These are phyloP conservation scores for Aleiodes alternator DNA, from an alignment of 2,888 invertebrate genomes.

Conservation along the genomic window DNA sequence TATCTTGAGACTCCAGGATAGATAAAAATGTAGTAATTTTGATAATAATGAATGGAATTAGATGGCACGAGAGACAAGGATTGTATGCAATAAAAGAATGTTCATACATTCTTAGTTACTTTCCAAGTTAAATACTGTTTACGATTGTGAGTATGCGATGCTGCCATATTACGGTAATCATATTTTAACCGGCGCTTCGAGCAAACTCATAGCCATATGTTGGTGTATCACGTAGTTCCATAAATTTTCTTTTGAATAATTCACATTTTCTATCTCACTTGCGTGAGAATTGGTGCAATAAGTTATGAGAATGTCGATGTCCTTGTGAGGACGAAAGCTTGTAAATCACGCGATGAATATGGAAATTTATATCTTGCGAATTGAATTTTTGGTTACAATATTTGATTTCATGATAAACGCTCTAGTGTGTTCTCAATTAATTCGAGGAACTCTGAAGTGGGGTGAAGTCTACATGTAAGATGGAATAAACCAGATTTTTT, in stretches of 20 bases:
- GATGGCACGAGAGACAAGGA: background rate
- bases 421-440: too few relatives aligned
- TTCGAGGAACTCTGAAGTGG: too few relatives aligned
- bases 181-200: background rate
- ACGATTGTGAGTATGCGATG: background rate
- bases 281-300: slow-evolving; percentile 17
- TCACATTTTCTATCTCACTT: background rate
- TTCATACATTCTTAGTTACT: background rate
- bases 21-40: background rate
- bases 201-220: slow-evolving; percentile 2
- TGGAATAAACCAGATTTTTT: too few relatives aligned
- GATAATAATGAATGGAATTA: background rate
- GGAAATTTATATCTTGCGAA: background rate
- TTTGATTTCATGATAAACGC: too few relatives aligned
- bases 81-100: background rate
- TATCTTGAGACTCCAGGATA: background rate
- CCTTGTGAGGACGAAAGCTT: background rate
- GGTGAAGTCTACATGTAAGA: too few relatives aligned
- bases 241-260: slow-evolving; percentile 8
- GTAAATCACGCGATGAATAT: background rate
- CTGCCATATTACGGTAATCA: slow-evolving; percentile 14
- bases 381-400: too few relatives aligned
- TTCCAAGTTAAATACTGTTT: background rate
- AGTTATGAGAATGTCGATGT: slow-evolving; percentile 7
- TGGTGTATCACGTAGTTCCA: background rate